Base-by-base conservation (phyloP, 2,888 invertebrate species). In the Sinhomidia bicolor region DNA sequence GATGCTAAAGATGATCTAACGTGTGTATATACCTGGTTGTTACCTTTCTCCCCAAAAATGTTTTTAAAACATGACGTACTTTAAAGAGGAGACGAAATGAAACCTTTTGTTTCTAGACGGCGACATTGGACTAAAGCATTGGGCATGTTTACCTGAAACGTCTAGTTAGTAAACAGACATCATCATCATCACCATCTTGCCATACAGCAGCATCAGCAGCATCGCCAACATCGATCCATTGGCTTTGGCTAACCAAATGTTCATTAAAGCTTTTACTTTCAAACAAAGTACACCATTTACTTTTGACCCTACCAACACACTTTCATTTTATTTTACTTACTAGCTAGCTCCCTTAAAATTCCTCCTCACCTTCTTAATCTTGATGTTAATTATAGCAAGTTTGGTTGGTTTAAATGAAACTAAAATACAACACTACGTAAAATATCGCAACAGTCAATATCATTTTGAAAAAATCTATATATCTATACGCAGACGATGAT, bases 81-180 rank as follows among this genome's bases (percentile, higher is more conserved):
- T n/a, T n/a, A 17, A n/a, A 1, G 6, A 10, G 51, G 81, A 74
- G 87, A 87, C 87, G 74, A 86, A 86, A 87, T 54, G 81, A 82
- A 79, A 88, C 82, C 88, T 74, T 83, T 88, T 88, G 82, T 82
- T 88, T 88, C 88, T 88, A 89, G 88, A 89, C 88, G 88, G 88
- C 88, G 88, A 89, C 88, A 89, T 78, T 68, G 9, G 41, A 80
- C 80, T n/a, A n/a, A n/a, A n/a, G n/a, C n/a, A n/a, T n/a, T n/a
- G n/a, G n/a, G n/a, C n/a, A n/a, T n/a, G n/a, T n/a, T n/a, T n/a
- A n/a, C n/a, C n/a, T n/a, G n/a, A n/a, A n/a, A n/a, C n/a, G n/a
- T 80, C 44, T 78, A 26, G 54, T 85, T 47, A 29, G 74, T 74
- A 74, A 44, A 44, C 14, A 44, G 44, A 62, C 60, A 60, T 12